Evolutionary conservation across 2,888 invertebrate genomes (phyloP), one percentile per base, ranked within the genome.

Genomic region (Synergus japonicus): DNA sequence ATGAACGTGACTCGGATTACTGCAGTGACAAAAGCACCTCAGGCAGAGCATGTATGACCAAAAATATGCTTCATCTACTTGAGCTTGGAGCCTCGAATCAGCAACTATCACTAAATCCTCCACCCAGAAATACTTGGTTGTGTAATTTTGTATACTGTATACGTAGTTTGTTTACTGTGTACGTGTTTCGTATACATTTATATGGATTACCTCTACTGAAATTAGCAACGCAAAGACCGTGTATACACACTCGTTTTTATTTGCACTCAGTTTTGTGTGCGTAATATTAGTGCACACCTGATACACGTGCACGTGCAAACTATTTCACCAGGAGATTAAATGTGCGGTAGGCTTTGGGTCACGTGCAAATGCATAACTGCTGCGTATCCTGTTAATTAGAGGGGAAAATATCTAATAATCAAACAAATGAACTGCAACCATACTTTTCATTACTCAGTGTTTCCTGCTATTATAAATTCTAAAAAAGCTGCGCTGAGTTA

Each of bases 1-100:
- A 41, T 66, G 66, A 66, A 66, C 66, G 44, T 66, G 66, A 66
- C 44, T 44, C 10, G n/a, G 43, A 66, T 66, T 41, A 66, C 65
- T 65, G 41, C 41, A 66, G 8, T 9, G 41, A 66, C 41, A 66
- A 66, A 66, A 44, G 10, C 18, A 18, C 9, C 44, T 18, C 18
- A 18, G n/a, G 43, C 66, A 66, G 8, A 18, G 10, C 18, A 43
- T n/a, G 43, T n/a, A 66, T 8, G 18, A n/a, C 18, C 12, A 41
- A 66, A 44, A 66, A 66, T 44, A 4, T 43, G 18, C 66, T 44
- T 44, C 9, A 18, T 18, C 18, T 12, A 43, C 41, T 22, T 2
- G 18, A 10, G 60, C 18, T 10, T 10, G 10, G 10, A 63, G 18
- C 9, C 18, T 63, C 15, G 37, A 64, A 63, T 46, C 46, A 46